phyloP scores from a whole-genome alignment of 2,888 invertebrate species.

The Drosophila vallismaia region DNA sequence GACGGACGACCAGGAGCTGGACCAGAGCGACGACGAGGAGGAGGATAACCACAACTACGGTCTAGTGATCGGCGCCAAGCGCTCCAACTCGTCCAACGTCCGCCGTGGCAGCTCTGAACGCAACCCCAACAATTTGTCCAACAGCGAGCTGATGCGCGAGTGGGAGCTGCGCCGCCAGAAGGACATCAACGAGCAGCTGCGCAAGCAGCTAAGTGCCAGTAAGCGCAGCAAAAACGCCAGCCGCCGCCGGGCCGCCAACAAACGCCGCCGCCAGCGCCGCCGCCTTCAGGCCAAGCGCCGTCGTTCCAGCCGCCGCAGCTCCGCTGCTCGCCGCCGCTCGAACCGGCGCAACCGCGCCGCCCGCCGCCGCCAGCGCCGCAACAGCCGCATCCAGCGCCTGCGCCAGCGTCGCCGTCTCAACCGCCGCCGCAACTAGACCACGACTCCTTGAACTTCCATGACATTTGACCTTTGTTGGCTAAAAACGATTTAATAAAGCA shows the following conservation, averaged over 20 bases:
- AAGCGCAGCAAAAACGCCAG: background rate
- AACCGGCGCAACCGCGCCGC: background rate
- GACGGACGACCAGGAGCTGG: constrained; percentile 15
- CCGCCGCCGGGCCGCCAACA: constrained; percentile 10
- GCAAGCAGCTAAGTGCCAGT: constrained; percentile 17
- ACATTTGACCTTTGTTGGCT: constrained; percentile 5
- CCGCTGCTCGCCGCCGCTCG: constrained; percentile 6
- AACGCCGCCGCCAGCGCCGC: constrained; percentile 8
- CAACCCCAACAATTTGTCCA: background rate
- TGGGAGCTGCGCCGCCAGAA: constrained; percentile 56
- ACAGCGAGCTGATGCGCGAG: constrained; percentile 31
- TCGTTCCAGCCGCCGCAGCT: background rate
- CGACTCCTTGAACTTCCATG: too few species aligned
- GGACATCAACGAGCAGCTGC: constrained; percentile 51
- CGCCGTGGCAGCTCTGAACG: constrained; percentile 11
- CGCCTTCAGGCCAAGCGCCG: constrained; percentile 9
- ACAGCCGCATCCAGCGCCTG: constrained; percentile 9
- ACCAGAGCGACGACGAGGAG: constrained; percentile 14
- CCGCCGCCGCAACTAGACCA: constrained; percentile 29
- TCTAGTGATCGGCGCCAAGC: constrained; percentile 12
- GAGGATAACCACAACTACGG: background rate
- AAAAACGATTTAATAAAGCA: constrained; percentile 26
- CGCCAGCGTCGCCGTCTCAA: constrained; percentile 25
- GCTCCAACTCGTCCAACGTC: background rate
- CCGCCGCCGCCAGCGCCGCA: constrained; percentile 6